phyloP scores from a whole-genome alignment of 1,140 invertebrate genomes.

The Delia radicum region DNA sequence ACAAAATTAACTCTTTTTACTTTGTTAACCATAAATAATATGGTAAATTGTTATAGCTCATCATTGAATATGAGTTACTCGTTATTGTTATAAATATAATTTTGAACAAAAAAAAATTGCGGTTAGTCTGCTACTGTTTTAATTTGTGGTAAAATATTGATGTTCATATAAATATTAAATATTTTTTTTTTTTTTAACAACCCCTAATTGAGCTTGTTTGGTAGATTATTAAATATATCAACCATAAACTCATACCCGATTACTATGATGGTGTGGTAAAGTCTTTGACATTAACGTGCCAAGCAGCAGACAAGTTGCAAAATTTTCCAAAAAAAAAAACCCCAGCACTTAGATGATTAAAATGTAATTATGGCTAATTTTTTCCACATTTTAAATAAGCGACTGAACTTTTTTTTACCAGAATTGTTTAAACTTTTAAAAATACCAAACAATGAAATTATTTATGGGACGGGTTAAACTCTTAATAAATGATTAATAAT shows the following conservation, averaged over 20 bases:
- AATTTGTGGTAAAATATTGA: background rate
- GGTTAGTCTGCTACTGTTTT: background rate
- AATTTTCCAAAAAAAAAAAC: background rate
- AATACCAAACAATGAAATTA: background rate
- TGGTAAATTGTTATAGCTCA: background rate
- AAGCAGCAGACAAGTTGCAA: background rate
- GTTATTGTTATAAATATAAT: background rate
- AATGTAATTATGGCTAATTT: background rate
- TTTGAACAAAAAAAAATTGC: background rate
- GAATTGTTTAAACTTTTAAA: background rate
- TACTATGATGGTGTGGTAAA: background rate
- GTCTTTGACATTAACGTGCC: background rate
- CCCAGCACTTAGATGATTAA: background rate
- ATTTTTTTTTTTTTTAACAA: no score
- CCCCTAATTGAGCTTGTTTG: background rate
- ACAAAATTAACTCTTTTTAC: background rate
- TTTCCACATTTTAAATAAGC: background rate
- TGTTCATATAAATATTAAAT: background rate
- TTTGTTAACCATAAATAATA: background rate
- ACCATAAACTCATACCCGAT: background rate
- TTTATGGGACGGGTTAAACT: background rate
- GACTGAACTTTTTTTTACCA: background rate
- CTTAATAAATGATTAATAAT: background rate
- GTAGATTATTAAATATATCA: background rate
- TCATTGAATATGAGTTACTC: background rate